These are phyloP conservation scores for Cyphomyrus discorhynchus DNA, from an alignment of 2,113 vertebrate genomes.

Conservation along the genomic window DNA sequence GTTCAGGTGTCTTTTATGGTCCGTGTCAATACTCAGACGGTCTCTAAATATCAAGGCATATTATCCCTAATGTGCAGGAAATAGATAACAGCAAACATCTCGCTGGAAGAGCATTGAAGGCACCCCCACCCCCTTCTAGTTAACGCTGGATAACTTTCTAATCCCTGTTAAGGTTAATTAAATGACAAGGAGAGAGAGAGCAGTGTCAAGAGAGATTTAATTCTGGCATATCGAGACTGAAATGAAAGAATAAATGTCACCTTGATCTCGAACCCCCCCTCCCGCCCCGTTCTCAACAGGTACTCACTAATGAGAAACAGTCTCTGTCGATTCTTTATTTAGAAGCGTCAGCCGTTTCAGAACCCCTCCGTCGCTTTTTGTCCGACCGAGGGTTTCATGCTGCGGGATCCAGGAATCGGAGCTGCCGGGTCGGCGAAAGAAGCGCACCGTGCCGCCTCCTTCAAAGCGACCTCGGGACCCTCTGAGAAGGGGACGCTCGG, in stretches of 20 bases:
- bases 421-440: neutral
- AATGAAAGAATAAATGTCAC: slow-evolving; percentile 20
- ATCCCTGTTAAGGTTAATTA: slow-evolving; percentile 43
- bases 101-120: neutral
- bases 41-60: slow-evolving; percentile 12
- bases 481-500: neutral
- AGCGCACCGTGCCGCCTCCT: neutral
- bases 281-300: neutral
- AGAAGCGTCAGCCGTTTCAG: slow-evolving; percentile 19
- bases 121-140: slow-evolving; percentile 17
- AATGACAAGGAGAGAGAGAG: slow-evolving; percentile 37
- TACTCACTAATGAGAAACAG: slow-evolving; percentile 6
- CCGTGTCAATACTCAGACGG: neutral
- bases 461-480: neutral
- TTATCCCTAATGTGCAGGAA: slow-evolving; percentile 15
- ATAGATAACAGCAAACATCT: slow-evolving; percentile 21
- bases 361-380: neutral
- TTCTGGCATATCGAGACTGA: slow-evolving; percentile 1
- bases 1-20: neutral
- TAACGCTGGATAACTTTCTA: slow-evolving; percentile 37
- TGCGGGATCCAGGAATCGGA: slow-evolving; percentile 5
- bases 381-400: neutral
- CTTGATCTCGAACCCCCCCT: neutral
- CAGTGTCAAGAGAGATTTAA: slow-evolving; percentile 11
- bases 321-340: neutral